Conservation (phyloP, 2,797 vertebrate genomes). For the Holocentrus rufus region DNA sequence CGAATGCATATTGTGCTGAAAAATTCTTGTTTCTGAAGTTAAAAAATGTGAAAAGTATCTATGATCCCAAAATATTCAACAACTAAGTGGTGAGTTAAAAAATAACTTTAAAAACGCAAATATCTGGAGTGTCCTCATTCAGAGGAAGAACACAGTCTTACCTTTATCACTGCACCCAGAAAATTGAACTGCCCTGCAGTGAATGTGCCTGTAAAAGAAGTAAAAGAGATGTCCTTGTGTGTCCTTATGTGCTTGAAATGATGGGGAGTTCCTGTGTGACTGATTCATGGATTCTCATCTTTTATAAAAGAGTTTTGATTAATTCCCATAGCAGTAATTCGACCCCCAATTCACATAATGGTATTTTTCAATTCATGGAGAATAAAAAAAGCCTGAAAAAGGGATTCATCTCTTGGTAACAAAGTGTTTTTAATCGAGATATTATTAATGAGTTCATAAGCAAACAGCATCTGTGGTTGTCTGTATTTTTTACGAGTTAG, state of each 20-base stretch:
- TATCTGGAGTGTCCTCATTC: not conserved
- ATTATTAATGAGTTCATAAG: not conserved
- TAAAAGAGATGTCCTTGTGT: too few relatives aligned
- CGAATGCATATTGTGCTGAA: not conserved
- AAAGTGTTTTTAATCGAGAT: not conserved
- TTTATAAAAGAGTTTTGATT: too few relatives aligned
- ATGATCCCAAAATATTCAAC: not conserved
- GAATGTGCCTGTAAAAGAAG: not conserved
- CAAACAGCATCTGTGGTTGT: not conserved
- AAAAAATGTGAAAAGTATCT: not conserved
- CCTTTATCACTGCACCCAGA: not conserved
- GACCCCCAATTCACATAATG: too few relatives aligned
- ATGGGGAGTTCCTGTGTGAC: too few relatives aligned
- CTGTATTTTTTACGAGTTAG: too few relatives aligned
- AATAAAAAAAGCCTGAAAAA: not conserved
- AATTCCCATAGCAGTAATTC: too few relatives aligned
- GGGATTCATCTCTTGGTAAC: too few relatives aligned
- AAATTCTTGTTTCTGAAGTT: not conserved
- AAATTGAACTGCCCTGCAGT: not conserved
- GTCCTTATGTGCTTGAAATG: too few relatives aligned
- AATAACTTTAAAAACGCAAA: not conserved
- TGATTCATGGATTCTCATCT: too few relatives aligned
- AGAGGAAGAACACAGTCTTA: not conserved
- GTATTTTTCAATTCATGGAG: too few relatives aligned
- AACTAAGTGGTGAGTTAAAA: not conserved